phyloP scores from a whole-genome alignment of 2,888 invertebrate genomes.

The Nomada fucata region DNA sequence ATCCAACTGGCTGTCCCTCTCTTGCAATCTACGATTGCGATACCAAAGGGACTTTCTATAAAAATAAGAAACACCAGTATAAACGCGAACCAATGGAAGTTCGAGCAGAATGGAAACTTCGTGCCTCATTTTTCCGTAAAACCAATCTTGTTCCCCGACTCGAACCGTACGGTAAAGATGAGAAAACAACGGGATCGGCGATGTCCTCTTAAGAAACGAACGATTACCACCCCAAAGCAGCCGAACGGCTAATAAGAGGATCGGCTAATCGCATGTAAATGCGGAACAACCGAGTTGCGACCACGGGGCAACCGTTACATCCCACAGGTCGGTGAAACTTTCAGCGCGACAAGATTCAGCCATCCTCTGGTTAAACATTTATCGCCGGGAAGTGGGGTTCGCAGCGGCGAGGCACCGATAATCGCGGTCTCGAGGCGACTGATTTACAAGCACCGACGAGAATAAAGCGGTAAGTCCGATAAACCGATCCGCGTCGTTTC shows the following conservation, averaged over 20 bases:
- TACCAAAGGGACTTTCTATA: background rate
- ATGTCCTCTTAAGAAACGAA: background rate
- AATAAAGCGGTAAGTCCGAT: constrained; percentile 22
- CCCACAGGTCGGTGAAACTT: constrained; percentile 51
- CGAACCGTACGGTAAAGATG: background rate
- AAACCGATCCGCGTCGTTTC: constrained; percentile 28
- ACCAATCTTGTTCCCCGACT: background rate
- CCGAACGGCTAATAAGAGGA: constrained; percentile 17
- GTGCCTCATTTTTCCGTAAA: no score
- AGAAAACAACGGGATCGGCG: constrained; percentile 17
- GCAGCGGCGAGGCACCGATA: background rate
- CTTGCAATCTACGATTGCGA: background rate
- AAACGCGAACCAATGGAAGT: no score
- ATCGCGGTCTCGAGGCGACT: constrained; percentile 22
- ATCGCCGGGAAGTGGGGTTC: constrained; percentile 15
- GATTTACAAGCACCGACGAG: constrained; percentile 20
- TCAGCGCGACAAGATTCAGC: constrained; percentile 26
- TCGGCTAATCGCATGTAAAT: constrained; percentile 57
- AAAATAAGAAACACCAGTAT: background rate
- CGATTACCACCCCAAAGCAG: constrained; percentile 14
- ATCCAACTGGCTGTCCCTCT: background rate
- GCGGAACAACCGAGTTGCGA: constrained; percentile 29
- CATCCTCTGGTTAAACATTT: constrained; percentile 9
- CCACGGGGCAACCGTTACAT: constrained; percentile 40
- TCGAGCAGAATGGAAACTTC: no score